These are phyloP conservation scores for Python bivittatus DNA, from an alignment of 2,113 vertebrate genomes.

Conservation along the genomic window DNA sequence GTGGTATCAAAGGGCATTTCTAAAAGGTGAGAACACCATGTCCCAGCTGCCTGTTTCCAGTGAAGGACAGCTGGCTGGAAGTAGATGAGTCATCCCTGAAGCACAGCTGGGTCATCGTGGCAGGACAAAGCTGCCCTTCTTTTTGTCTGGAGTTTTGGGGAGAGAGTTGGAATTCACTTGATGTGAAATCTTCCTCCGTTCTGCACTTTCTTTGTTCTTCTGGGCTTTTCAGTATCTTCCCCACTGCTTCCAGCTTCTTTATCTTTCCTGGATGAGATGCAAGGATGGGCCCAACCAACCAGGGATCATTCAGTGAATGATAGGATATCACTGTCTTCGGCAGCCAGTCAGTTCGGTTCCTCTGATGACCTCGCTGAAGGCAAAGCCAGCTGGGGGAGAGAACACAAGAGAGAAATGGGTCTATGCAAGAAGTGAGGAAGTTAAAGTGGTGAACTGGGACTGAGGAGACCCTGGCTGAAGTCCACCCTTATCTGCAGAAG, in stretches of 20 bases:
- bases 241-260: not conserved
- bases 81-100: not conserved
- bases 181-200: not conserved
- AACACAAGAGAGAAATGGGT: not conserved
- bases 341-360: not conserved
- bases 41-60: constrained; percentile 14
- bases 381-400: not conserved
- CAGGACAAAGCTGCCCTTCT: not conserved
- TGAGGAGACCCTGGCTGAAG: not conserved
- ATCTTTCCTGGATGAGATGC: not conserved
- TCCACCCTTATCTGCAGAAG: not conserved
- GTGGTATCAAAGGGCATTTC: not conserved
- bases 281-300: not conserved
- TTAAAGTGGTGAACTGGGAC: not conserved
- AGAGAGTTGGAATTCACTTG: not conserved
- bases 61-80: not conserved
- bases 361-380: not conserved
- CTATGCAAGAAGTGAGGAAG: not conserved
- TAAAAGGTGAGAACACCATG: constrained; percentile 14
- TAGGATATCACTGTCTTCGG: not conserved
- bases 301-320: not conserved
- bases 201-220: too few relatives aligned
- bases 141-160: not conserved
- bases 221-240: too few relatives aligned
- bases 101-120: not conserved